Evolutionary conservation across 2,113 vertebrate species (phyloP).

Genomic region (Conger conger): DNA sequence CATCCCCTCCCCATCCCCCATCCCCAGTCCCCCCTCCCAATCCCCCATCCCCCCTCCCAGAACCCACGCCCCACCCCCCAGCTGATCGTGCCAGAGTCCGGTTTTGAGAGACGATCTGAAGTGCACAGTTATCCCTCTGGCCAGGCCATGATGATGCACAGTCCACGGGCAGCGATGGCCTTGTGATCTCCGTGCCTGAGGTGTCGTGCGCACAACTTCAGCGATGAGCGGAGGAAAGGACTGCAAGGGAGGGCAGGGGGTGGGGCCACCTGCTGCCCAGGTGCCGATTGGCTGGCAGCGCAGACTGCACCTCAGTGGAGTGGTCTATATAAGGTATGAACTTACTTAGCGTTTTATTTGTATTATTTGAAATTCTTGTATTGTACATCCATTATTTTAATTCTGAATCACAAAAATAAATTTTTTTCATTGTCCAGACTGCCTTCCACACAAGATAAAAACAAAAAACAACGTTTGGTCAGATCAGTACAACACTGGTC

Average conservation of each 20-base stretch:
- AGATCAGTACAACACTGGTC: neutral
- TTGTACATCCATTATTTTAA: too few species aligned
- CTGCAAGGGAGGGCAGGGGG: constrained; percentile 78
- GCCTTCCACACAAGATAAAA: too few species aligned
- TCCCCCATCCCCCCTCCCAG: neutral
- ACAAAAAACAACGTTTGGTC: too few species aligned
- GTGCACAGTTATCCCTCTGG: constrained; percentile 62
- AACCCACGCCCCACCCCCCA: constrained; percentile 33
- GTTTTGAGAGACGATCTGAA: constrained; percentile 59
- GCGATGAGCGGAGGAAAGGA: constrained; percentile 88
- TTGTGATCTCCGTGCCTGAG: constrained; percentile 74
- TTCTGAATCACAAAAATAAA: too few species aligned
- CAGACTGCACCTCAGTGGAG: constrained; percentile 75
- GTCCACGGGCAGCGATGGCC: constrained; percentile 69
- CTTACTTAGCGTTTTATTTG: neutral
- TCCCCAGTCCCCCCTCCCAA: constrained; percentile 35
- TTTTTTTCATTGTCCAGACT: too few species aligned
- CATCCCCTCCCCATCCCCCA: constrained; percentile 43
- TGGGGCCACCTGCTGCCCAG: constrained; percentile 74
- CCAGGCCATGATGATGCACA: constrained; percentile 75
- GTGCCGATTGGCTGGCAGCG: constrained; percentile 83
- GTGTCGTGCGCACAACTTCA: constrained; percentile 73
- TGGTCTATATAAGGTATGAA: constrained; percentile 78
- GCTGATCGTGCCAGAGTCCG: constrained; percentile 65
- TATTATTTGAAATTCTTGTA: too few species aligned